These are phyloP conservation scores for Periplaneta americana DNA, from an alignment of 1,140 invertebrate genomes.

Conservation along the genomic window DNA sequence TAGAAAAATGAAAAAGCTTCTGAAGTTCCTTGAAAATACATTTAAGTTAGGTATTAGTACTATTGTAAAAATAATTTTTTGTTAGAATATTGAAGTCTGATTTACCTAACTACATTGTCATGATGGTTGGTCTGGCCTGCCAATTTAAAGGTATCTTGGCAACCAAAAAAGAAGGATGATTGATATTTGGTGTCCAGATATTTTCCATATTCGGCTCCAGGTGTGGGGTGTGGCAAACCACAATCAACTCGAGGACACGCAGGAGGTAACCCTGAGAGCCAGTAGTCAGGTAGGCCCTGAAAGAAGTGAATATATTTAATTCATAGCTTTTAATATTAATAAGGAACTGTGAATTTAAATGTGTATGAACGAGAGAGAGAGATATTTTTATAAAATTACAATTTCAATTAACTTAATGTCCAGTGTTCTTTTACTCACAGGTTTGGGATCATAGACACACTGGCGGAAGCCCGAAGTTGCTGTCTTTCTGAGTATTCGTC, in stretches of 20 bases:
- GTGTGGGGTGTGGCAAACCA: slow-evolving; percentile 76
- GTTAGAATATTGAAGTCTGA: no score
- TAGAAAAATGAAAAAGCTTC: no score
- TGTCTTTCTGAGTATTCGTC: slow-evolving; percentile 71
- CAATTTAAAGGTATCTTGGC: slow-evolving; percentile 91
- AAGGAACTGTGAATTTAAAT: not conserved
- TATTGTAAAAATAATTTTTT: no score
- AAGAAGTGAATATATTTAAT: slow-evolving; percentile 13
- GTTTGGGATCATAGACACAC: slow-evolving; percentile 92
- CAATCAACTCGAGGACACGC: slow-evolving; percentile 84
- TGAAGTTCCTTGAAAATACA: no score
- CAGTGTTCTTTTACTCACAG: slow-evolving; percentile 41
- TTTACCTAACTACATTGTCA: slow-evolving; percentile 82
- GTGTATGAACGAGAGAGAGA: not conserved
- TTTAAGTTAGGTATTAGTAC: no score
- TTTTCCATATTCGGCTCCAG: slow-evolving; percentile 88
- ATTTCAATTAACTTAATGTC: not conserved
- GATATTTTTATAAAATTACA: not conserved
- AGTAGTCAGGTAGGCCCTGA: slow-evolving; percentile 81
- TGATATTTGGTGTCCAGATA: slow-evolving; percentile 83
- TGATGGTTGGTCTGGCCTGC: slow-evolving; percentile 87
- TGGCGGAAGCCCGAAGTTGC: slow-evolving; percentile 80
- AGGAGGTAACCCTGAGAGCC: slow-evolving; percentile 81
- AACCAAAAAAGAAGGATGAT: slow-evolving; percentile 93
- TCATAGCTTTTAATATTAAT: not conserved